Evolutionary conservation across 2,797 vertebrate species (phyloP).

Genomic region (Fratercula arctica): DNA sequence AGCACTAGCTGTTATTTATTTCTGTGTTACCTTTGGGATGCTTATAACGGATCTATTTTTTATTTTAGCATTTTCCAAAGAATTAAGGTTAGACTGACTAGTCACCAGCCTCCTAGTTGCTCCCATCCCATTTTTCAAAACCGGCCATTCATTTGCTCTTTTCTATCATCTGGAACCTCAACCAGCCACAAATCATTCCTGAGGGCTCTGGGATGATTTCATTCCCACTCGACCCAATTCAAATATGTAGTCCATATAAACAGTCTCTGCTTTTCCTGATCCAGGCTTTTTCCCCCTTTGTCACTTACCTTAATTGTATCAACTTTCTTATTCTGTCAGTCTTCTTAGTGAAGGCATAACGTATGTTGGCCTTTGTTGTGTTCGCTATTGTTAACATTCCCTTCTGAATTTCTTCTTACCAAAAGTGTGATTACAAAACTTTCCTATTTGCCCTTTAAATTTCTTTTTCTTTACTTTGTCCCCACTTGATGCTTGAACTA

Average conservation of each 20-base stretch:
- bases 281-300: background rate
- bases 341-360: background rate
- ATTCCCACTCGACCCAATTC: background rate
- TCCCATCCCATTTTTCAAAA: background rate
- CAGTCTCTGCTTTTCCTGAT: background rate
- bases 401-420: background rate
- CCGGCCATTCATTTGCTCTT: background rate
- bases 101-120: background rate
- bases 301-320: background rate
- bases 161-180: background rate
- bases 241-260: background rate
- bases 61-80: background rate
- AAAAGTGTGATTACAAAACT: background rate
- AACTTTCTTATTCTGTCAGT: background rate
- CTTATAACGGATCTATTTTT: background rate
- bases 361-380: rapidly evolving
- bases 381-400: background rate
- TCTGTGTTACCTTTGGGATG: background rate
- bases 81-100: background rate
- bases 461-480: background rate
- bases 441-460: background rate
- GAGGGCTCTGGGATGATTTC: background rate
- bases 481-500: background rate
- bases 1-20: background rate
- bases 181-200: background rate